Evolutionary conservation across 2,888 invertebrate species (phyloP).

Genomic region (Xestia xanthographa): DNA sequence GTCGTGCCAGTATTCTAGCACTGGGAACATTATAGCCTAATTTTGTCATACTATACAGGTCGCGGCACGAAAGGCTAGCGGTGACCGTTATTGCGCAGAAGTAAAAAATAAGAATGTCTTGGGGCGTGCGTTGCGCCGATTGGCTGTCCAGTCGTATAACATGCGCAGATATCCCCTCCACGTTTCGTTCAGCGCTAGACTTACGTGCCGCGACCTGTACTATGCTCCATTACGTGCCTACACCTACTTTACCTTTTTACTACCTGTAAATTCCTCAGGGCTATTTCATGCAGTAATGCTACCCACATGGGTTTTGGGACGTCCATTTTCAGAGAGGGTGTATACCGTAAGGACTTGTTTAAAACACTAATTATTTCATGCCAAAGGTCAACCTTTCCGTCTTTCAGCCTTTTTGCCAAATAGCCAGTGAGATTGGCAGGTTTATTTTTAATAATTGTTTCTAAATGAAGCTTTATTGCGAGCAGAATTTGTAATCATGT

Average conservation of each 20-base stretch:
- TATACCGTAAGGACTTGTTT: constrained; percentile 3
- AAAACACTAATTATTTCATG: constrained; percentile 31
- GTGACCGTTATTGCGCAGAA: no score
- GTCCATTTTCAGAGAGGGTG: constrained; percentile 21
- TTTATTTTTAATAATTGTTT: constrained; percentile 48
- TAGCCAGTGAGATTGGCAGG: constrained; percentile 13
- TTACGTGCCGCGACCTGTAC: no score
- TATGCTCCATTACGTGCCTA: not conserved
- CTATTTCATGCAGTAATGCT: constrained; percentile 7
- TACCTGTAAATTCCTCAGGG: not conserved
- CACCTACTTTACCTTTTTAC: constrained; percentile 1
- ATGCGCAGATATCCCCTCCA: no score
- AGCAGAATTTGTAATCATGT: not conserved
- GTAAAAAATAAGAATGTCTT: no score
- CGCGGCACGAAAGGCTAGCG: no score
- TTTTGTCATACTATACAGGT: not conserved
- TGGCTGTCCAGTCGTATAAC: no score
- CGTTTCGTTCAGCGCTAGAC: no score
- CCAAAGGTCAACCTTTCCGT: constrained; percentile 30
- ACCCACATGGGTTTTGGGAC: constrained; percentile 14
- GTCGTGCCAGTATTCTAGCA: no score
- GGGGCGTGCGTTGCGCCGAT: no score
- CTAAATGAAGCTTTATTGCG: not conserved
- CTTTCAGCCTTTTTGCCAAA: constrained; percentile 7
- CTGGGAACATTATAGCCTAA: not conserved